Evolutionary conservation across 2,113 vertebrate genomes (phyloP).

Genomic region (Callospermophilus lateralis): DNA sequence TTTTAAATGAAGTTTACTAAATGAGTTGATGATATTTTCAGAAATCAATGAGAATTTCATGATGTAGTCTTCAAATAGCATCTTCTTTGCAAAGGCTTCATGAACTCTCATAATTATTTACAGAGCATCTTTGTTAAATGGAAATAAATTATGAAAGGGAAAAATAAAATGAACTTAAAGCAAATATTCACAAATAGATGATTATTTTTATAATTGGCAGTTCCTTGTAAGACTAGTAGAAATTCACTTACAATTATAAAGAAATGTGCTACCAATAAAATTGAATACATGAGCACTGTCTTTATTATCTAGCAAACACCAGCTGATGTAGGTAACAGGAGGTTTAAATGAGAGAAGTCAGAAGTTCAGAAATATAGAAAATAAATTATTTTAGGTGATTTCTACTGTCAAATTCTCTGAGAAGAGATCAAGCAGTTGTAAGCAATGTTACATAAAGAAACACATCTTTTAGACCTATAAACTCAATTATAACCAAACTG

Average conservation of each 20-base stretch:
- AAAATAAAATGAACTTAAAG: slow-evolving; percentile 60
- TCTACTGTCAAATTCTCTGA: neutral
- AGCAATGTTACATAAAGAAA: slow-evolving; percentile 9
- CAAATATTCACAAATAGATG: slow-evolving; percentile 9
- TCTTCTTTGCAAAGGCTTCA: slow-evolving; percentile 50
- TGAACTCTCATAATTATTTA: slow-evolving; percentile 36
- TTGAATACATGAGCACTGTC: neutral
- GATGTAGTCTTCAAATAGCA: slow-evolving; percentile 42
- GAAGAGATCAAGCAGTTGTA: slow-evolving; percentile 26
- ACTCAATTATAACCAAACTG: neutral
- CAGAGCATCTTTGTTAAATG: neutral
- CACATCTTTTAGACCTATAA: neutral
- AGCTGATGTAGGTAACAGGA: neutral
- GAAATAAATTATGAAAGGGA: slow-evolving; percentile 55
- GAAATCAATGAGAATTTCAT: slow-evolving; percentile 60
- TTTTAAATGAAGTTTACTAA: slow-evolving; percentile 72
- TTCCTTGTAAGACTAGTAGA: slow-evolving; percentile 16
- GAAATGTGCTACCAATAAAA: slow-evolving; percentile 23
- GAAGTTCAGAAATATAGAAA: slow-evolving; percentile 16
- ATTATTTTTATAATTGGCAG: neutral
- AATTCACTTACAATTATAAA: slow-evolving; percentile 51
- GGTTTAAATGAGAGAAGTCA: slow-evolving; percentile 1
- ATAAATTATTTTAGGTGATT: neutral
- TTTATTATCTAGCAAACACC: slow-evolving; percentile 19
- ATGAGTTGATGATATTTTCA: slow-evolving; percentile 66